Base-by-base conservation (phyloP, 2,113 vertebrate genomes). In the Platichthys flesus region DNA sequence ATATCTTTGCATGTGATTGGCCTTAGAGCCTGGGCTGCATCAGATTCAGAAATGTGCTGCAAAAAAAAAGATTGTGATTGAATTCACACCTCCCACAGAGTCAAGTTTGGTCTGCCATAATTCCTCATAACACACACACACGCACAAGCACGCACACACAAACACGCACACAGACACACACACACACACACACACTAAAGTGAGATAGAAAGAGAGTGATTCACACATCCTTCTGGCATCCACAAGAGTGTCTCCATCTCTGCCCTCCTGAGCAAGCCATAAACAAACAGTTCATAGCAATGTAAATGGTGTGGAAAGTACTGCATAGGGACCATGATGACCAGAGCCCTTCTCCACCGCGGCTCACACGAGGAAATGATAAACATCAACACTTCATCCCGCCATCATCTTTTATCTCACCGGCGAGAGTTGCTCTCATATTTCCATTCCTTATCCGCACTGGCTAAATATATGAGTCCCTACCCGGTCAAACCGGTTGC, bases 61-160 rank as follows among this genome's bases (percentile, higher is more conserved):
- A 69, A 83, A 76, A 83, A 31, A 76, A 83, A 31, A 88, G 79
- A 81, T 2, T 65, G 76, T 89, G 90, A 93, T 90, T 92, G 88
- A 89, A 93, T 93, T 93, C 91, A 92, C 90, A 93, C 91, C 91
- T 92, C 91, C 92, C 85, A 92, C 91, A 74, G 91, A 92, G 91
- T 79, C 86, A 89, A 88, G 90, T 90, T 89, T 83, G 88, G 90
- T 86, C 87, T 85, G 82, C 87, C 88, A 88, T 91, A 87, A 90
- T 91, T 90, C 74, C 83, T 76, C 60, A 51, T 56, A 67, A 71
- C 67, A n/a, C 62, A 55, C 57, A 24, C 24, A 24, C 24, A 77
- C 62, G 47, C 61, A 77, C 58, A 24, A 4, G 10, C 65, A 37
- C 12, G 3, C 70, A 73, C 76, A 66, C 69, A 71, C 26, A 2